Evolutionary conservation across 2,797 vertebrate genomes (phyloP).

Genomic region (Staurois parvus): DNA sequence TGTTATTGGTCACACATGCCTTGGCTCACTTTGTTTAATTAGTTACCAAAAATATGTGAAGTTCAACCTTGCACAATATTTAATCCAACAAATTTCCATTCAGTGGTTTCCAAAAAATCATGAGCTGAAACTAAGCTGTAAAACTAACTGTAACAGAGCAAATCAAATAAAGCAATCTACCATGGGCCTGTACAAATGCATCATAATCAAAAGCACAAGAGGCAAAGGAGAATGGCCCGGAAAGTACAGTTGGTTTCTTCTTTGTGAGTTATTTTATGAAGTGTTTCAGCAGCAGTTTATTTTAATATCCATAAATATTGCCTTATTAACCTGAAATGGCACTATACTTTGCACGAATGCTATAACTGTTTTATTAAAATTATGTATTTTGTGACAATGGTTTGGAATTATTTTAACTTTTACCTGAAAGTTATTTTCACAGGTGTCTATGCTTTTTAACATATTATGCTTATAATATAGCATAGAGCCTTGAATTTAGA

Average conservation of each 20-base stretch:
- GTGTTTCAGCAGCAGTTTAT: neutral
- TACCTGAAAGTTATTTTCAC: neutral
- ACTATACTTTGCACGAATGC: neutral
- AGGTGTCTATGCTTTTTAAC: neutral
- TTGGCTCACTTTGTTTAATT: conserved; percentile 61
- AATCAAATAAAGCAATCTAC: conserved; percentile 43
- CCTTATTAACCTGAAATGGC: neutral
- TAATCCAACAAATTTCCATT: conserved; percentile 56
- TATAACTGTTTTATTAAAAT: neutral
- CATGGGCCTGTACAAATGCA: conserved; percentile 33
- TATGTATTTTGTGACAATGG: too few species aligned
- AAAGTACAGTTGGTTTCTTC: neutral
- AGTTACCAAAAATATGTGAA: conserved; percentile 55
- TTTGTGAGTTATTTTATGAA: neutral
- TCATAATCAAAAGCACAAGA: conserved; percentile 36
- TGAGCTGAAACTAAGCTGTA: conserved; percentile 38
- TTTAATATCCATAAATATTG: conserved; percentile 3
- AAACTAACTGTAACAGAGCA: conserved; percentile 39
- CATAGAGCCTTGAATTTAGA: too few species aligned
- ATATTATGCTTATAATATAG: too few species aligned
- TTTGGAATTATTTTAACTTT: neutral
- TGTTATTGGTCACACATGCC: conserved; percentile 62
- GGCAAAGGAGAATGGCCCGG: neutral
- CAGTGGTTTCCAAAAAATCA: conserved; percentile 37
- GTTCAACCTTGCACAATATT: conserved; percentile 51